phyloP scores from a whole-genome alignment of 2,113 vertebrate genomes.

The Sinocyclocheilus maitianheensis region DNA sequence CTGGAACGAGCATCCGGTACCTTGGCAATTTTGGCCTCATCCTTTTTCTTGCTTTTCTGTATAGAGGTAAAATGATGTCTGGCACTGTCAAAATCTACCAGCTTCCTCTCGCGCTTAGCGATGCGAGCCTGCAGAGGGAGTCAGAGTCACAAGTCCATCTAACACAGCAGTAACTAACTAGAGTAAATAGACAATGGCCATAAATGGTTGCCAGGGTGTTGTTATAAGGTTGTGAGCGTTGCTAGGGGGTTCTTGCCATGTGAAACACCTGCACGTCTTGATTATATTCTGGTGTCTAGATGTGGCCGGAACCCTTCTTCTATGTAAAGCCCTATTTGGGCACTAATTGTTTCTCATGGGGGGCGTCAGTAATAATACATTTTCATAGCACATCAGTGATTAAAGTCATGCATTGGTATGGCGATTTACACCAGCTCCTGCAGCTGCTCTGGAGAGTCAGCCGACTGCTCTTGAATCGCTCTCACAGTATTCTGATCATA shows the following conservation, averaged over 20 bases:
- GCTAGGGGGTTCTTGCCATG: not conserved
- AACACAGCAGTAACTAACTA: not conserved
- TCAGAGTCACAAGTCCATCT: not conserved
- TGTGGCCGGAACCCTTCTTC: not conserved
- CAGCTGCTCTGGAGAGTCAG: no score
- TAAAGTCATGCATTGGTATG: no score
- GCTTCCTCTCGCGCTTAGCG: constrained; percentile 93
- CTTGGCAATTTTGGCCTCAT: constrained; percentile 97
- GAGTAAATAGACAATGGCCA: no score
- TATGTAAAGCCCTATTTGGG: not conserved
- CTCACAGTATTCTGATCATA: no score
- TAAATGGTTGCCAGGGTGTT: not conserved
- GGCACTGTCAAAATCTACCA: constrained; percentile 97
- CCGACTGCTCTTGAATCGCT: no score
- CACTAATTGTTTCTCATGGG: no score
- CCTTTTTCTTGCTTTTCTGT: constrained; percentile 97
- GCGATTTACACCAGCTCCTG: no score
- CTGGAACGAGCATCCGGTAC: constrained; percentile 66
- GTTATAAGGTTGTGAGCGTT: not conserved
- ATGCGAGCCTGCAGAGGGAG: constrained; percentile 83
- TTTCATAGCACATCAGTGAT: no score
- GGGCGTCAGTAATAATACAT: no score
- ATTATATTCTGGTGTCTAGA: not conserved
- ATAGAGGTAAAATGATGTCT: constrained; percentile 92
- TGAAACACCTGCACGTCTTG: not conserved